Percentiles rank a stretch among this genome's conserved stretches.
Evolutionary conservation across 2,113 vertebrate species (phyloP).

Genomic region (Rhinoptilus africanus): DNA sequence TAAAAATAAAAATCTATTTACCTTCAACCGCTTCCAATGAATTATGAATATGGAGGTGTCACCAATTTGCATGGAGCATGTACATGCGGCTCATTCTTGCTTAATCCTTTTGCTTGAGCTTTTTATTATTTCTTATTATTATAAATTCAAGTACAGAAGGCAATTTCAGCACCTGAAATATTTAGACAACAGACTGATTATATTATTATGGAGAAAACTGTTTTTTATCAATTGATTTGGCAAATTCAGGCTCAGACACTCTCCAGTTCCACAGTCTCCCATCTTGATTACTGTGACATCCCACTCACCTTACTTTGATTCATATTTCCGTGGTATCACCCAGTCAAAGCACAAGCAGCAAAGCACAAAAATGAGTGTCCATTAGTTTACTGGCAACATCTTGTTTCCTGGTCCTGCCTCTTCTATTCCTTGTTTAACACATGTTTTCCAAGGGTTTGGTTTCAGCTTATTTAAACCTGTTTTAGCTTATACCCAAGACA

Average conservation of each 20-base stretch:
- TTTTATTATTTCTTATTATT: constrained; percentile 59
- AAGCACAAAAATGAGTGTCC: neutral
- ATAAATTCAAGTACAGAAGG: constrained; percentile 43
- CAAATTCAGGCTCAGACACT: constrained; percentile 16
- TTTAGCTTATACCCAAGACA: neutral
- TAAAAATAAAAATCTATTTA: constrained; percentile 71
- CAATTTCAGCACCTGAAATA: constrained; percentile 34
- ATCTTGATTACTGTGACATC: constrained; percentile 43
- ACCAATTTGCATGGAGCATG: constrained; percentile 39
- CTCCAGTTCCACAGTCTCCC: neutral
- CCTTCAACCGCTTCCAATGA: constrained; percentile 49
- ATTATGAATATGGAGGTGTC: constrained; percentile 61
- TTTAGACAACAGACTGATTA: constrained; percentile 38
- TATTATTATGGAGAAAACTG: constrained; percentile 4
- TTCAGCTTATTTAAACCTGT: neutral
- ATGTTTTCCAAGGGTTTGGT: neutral
- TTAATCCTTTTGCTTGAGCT: constrained; percentile 56
- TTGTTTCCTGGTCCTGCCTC: neutral
- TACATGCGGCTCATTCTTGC: constrained; percentile 39
- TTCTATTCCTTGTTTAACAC: neutral
- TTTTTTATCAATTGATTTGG: constrained; percentile 39
- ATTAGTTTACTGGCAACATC: neutral
- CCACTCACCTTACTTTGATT: neutral
- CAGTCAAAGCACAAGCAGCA: neutral
- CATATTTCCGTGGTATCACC: neutral